Evolutionary conservation across 2,113 vertebrate species (phyloP).

Genomic region (Corapipo altera): DNA sequence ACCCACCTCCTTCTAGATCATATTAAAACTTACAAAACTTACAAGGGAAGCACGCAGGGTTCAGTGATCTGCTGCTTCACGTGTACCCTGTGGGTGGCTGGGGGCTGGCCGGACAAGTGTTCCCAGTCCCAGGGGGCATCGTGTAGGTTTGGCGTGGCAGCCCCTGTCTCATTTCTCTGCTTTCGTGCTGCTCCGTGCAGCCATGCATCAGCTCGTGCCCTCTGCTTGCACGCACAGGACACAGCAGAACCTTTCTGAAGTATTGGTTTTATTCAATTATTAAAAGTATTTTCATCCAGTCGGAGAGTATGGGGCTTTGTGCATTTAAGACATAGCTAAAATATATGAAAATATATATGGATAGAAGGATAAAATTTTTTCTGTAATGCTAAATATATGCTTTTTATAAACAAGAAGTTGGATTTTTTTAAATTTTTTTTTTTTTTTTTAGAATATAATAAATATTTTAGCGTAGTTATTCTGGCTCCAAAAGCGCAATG

Average conservation of each 20-base stretch:
- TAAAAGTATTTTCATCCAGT: not conserved
- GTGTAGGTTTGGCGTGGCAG: not conserved
- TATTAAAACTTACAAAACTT: not conserved
- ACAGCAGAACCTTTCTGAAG: not conserved
- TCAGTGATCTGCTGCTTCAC: not conserved
- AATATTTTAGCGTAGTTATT: conserved; percentile 73
- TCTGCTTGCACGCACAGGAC: not conserved
- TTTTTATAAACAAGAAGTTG: conserved; percentile 60
- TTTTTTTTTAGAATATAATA: not conserved
- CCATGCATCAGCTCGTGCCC: not conserved
- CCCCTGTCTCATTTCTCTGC: not conserved
- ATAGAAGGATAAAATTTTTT: not conserved
- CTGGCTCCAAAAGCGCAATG: conserved; percentile 67
- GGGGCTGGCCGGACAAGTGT: accelerated
- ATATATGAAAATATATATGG: not conserved
- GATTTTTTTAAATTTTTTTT: not conserved
- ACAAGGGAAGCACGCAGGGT: not conserved
- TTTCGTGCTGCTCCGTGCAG: not conserved
- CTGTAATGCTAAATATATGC: conserved; percentile 29
- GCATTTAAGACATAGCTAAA: not conserved
- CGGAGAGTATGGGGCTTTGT: not conserved
- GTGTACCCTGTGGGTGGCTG: not conserved
- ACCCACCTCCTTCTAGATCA: not conserved
- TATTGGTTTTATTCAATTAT: not conserved
- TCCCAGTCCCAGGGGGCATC: accelerated